Evolutionary conservation across 2,113 vertebrate species (phyloP).

Genomic region (Geococcyx californianus): DNA sequence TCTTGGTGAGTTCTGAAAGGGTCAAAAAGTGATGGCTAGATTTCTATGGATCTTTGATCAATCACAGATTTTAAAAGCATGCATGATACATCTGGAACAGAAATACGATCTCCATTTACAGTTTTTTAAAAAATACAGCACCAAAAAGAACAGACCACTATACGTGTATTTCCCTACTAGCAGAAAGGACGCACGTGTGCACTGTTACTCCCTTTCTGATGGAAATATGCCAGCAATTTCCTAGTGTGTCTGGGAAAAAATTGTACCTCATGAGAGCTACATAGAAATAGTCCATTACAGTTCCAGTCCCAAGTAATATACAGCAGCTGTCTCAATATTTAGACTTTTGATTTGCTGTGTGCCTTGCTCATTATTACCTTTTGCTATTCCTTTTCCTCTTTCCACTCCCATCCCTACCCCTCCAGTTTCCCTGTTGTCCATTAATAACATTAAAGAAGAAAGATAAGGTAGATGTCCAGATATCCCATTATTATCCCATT

Average conservation of each 20-base stretch:
- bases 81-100: background rate
- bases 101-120: background rate
- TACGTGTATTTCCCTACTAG: background rate
- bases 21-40: background rate
- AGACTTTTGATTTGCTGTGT: background rate
- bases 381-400: background rate
- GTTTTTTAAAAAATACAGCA: background rate
- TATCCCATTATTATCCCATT: background rate
- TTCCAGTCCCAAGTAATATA: background rate
- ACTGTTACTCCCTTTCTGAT: background rate
- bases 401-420: accelerated
- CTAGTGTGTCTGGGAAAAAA: background rate
- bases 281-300: background rate
- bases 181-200: background rate
- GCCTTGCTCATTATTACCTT: background rate
- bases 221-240: background rate
- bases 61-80: background rate
- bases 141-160: background rate
- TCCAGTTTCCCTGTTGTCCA: too few species aligned
- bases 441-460: background rate
- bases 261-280: background rate
- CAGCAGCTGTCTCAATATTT: background rate
- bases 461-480: background rate
- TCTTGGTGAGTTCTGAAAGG: background rate
- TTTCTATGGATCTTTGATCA: background rate